A percentile compares a stretch with the other conserved stretches of the same genome.
phyloP scores from a whole-genome alignment of 1,140 invertebrate species.

The Goniozus legneri region DNA sequence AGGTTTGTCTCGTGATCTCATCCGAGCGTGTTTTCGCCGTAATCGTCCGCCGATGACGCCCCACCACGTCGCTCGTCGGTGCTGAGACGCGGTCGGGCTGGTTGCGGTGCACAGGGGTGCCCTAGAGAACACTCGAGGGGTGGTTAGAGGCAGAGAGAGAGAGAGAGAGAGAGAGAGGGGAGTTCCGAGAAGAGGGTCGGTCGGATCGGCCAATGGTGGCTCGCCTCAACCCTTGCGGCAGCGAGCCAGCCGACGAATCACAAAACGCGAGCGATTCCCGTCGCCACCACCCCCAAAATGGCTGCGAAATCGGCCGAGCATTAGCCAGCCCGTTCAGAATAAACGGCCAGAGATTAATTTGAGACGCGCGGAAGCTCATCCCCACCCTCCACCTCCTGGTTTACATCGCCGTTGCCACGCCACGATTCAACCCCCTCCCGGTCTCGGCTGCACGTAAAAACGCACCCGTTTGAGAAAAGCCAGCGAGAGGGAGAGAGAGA shows the following conservation, averaged over 20 bases:
- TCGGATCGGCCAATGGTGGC: constrained; percentile 20
- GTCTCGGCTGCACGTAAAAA: neutral
- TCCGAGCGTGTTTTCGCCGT: constrained; percentile 33
- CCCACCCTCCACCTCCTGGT: neutral
- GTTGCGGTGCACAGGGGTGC: neutral
- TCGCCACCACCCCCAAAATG: constrained; percentile 52
- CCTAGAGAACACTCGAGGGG: neutral
- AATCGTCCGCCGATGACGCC: constrained; percentile 38
- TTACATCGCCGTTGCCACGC: neutral
- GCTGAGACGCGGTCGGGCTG: neutral
- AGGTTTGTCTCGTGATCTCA: constrained; percentile 47
- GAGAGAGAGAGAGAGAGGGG: constrained; percentile 2
- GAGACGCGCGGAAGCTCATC: constrained; percentile 12
- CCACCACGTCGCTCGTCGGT: constrained; percentile 8
- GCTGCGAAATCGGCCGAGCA: constrained; percentile 50
- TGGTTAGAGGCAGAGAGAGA: neutral
- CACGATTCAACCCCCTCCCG: neutral
- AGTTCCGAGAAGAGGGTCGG: constrained; percentile 3
- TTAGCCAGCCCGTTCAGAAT: constrained; percentile 48
- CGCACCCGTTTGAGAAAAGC: too few relatives aligned
- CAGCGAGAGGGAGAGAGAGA: neutral
- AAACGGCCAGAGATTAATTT: constrained; percentile 54
- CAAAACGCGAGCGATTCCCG: neutral
- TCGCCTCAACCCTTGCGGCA: constrained; percentile 2
- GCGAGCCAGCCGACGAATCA: constrained; percentile 14